Base-by-base conservation (phyloP, 1,140 invertebrate species). In the Drosophila azteca region DNA sequence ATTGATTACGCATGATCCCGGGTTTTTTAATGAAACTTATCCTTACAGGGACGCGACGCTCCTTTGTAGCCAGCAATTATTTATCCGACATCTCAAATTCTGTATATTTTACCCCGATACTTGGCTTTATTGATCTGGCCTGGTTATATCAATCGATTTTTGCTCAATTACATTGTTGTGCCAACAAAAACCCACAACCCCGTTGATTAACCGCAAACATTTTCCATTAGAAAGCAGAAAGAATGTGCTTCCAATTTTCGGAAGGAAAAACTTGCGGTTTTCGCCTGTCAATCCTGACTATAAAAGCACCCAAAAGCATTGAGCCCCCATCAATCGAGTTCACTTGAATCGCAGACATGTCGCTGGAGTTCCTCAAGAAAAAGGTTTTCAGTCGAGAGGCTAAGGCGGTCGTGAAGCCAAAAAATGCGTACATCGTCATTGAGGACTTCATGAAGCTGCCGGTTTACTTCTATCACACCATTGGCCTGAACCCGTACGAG, bases 381-480 rank as follows among this genome's bases (percentile, higher is more conserved):
- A 53, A 57, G 31, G 11, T 54, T 11, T 4, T 45, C 1, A 22
- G 11, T n/a, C 9, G 17, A 3, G 7, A 17, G 8, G 9, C 9
- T 8, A 3, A 9, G 8, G 0, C 5, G 8, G 6, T 13, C 1
- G 5, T 41, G 2, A 31, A 52, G 1, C 13, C 39, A 2, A 51
- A 66, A 3, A 35, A 31, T 3, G 3, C 22, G 0, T 15, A 17
- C 8, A 48, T 55, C 1, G 24, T 9, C 4, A 63, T 77, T 6
- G 41, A 73, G 1, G 80, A 84, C 17, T 84, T 84, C 35, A 59
- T 84, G 49, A 39, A 39, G 1, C 48, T 84, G 5, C 49, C 80
- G 0, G 39, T 84, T 0, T 51, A 69, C 1, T 73, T 60, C 44
- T 84, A 79, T n/a, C 49, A 59, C 2, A 64, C 52, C 0, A 54